Conservation (phyloP, 2,888 invertebrate species). For the Phragmatobia fuliginosa region DNA sequence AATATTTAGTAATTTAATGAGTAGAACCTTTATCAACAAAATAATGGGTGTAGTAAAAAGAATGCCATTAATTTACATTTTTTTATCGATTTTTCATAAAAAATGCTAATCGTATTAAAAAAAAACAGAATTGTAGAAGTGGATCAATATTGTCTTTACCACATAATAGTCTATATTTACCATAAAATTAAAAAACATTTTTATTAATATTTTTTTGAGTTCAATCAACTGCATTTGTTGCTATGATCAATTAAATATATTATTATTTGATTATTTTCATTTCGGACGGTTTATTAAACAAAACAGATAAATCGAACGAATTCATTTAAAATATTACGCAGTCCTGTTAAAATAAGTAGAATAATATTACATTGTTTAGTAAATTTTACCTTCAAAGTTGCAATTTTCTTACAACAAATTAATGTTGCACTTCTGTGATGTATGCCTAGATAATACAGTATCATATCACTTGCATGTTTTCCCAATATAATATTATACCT, state of each 20-base stretch:
- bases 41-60: not conserved
- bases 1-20: not conserved
- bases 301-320: not conserved
- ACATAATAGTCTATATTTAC: not conserved
- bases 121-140: not conserved
- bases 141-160: not conserved
- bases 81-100: not conserved
- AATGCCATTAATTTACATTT: no score
- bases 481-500: no score
- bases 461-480: not conserved
- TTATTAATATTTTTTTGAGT: not conserved
- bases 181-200: not conserved
- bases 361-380: not conserved
- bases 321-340: not conserved
- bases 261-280: no score
- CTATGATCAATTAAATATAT: not conserved
- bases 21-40: not conserved
- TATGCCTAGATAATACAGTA: not conserved
- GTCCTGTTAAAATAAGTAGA: not conserved
- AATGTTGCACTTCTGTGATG: not conserved
- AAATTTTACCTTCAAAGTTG: not conserved
- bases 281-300: not conserved
- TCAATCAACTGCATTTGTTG: not conserved
- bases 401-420: not conserved
- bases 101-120: not conserved